Conservation (phyloP, 2,888 invertebrate genomes). For the Macaria liturata region DNA sequence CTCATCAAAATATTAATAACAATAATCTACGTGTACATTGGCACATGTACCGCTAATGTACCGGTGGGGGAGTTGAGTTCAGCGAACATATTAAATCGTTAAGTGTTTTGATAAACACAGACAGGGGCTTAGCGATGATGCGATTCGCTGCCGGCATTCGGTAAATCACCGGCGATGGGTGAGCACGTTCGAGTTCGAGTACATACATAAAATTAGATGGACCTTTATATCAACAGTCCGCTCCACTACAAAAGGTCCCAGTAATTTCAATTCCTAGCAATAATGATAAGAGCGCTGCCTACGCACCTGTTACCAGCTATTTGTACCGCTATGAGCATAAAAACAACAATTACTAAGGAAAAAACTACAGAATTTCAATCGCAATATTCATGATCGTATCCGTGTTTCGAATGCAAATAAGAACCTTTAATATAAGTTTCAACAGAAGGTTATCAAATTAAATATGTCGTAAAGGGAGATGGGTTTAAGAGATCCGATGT, state of each 20-base stretch:
- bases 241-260: slow-evolving; percentile 3
- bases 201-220: slow-evolving; percentile 11
- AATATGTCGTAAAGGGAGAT: slow-evolving; percentile 60
- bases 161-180: slow-evolving; percentile 66
- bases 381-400: slow-evolving; percentile 52
- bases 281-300: slow-evolving; percentile 29
- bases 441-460: slow-evolving; percentile 55
- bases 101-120: slow-evolving; percentile 82
- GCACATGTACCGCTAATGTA: slow-evolving; percentile 56
- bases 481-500: slow-evolving; percentile 60
- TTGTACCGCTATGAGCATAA: slow-evolving; percentile 7
- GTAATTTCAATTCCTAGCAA: slow-evolving; percentile 10
- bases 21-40: slow-evolving; percentile 57
- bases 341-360: slow-evolving; percentile 29
- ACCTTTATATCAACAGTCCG: slow-evolving; percentile 7
- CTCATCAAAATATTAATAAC: slow-evolving; percentile 41
- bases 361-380: slow-evolving; percentile 21
- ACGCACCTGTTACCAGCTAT: slow-evolving; percentile 26
- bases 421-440: slow-evolving; percentile 56
- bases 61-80: slow-evolving; percentile 57
- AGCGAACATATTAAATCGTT: slow-evolving; percentile 80
- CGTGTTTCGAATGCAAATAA: slow-evolving; percentile 60
- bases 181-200: slow-evolving; percentile 49
- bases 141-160: slow-evolving; percentile 67
- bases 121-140: slow-evolving; percentile 72